phyloP scores from a whole-genome alignment of 2,113 vertebrate genomes.

The Picathartes gymnocephalus region DNA sequence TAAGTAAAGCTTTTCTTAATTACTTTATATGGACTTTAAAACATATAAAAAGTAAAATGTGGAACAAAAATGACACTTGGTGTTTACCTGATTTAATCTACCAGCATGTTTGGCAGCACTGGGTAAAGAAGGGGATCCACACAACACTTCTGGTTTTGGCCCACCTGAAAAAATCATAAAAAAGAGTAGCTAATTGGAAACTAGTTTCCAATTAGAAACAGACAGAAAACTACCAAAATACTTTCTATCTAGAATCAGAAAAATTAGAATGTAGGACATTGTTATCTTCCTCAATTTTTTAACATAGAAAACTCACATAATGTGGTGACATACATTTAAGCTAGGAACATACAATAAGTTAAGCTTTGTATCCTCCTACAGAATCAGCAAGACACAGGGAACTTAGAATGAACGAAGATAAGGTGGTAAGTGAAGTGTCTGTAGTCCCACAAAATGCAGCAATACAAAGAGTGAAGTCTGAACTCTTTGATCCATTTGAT shows the following conservation, averaged over 20 bases:
- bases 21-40: not conserved
- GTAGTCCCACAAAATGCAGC: not conserved
- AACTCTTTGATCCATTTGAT: not conserved
- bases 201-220: too few species aligned
- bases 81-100: conserved; percentile 79
- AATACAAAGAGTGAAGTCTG: not conserved
- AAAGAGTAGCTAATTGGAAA: not conserved
- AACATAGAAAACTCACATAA: not conserved
- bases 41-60: not conserved
- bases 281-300: not conserved
- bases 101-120: conserved; percentile 67
- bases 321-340: not conserved
- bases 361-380: not conserved
- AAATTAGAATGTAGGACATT: not conserved
- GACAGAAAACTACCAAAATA: not conserved
- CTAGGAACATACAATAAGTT: not conserved
- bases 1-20: not conserved
- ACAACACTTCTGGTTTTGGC: conserved; percentile 68
- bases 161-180: conserved; percentile 62
- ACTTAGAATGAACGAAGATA: not conserved
- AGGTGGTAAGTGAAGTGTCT: not conserved
- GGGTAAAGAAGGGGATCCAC: conserved; percentile 59
- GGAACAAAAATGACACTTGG: not conserved
- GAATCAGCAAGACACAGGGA: not conserved
- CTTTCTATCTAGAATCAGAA: not conserved